Evolutionary conservation across 2,113 vertebrate species (phyloP).

Genomic region (Microcebus lehilahytsara): DNA sequence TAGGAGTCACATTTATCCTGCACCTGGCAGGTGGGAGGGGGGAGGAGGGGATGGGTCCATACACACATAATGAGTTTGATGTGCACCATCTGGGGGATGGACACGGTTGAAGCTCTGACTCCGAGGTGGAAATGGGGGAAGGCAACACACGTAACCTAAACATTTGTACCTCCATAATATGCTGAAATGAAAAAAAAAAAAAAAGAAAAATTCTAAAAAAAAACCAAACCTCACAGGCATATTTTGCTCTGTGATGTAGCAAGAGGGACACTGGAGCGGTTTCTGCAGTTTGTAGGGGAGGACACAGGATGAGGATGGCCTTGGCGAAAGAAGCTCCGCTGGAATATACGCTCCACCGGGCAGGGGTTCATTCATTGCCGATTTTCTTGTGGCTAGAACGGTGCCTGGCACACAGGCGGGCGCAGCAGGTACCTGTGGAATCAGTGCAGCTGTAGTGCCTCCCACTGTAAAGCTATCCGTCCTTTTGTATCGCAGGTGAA

Average conservation of each 20-base stretch:
- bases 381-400: background rate
- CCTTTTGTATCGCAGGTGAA: background rate
- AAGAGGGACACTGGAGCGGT: background rate
- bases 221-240: no score
- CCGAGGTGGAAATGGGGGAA: no score
- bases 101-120: no score
- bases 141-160: no score
- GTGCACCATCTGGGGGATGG: no score
- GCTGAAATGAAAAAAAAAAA: no score
- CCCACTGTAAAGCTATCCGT: background rate
- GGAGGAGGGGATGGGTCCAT: no score
- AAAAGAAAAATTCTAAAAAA: no score
- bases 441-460: background rate
- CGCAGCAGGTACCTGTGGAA: background rate
- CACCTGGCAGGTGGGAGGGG: no score
- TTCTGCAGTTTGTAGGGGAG: background rate
- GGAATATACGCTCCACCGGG: background rate
- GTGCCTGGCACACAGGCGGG: background rate
- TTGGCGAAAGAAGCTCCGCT: background rate
- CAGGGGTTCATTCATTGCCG: background rate
- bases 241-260: background rate
- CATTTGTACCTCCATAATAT: no score
- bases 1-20: no score
- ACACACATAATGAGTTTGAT: no score
- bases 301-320: background rate